Evolutionary conservation across 92 coral and sea anemone genomes (phyloP), one percentile per base, ranked within the genome.

Genomic region (Parazoanthus darwini): DNA sequence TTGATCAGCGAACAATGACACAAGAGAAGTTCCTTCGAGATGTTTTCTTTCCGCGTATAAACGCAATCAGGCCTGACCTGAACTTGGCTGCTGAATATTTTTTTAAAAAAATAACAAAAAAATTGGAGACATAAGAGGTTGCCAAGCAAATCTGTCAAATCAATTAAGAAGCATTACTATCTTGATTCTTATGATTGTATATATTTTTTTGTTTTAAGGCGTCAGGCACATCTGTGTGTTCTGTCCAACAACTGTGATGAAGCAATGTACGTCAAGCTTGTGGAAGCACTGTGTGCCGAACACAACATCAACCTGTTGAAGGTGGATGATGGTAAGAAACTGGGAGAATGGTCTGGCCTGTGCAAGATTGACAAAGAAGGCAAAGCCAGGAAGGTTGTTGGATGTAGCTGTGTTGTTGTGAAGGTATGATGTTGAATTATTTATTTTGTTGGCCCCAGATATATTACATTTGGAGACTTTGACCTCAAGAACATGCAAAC

Each of bases 361-460:
- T 97, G 99, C 91, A 97, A 97, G 94, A 97, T 97, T 63, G 99
- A 97, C 92, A 97, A 97, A 85, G 99, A 97, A 88, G 99, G 99
- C 35, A 97, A 97, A 83, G 99, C 99, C 75, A 95, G 99, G 83
- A 97, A 97, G 48, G 99, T 97, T 70, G 99, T 97, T 65, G 96
- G 98, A 73, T 97, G 99, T 89, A 97, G 99, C 86, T 97, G 99
- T 95, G 98, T 97, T 58, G 99, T 91, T 44, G 97, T 97, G 65
- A 95, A 92, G 94, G 99, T 97, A 86, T 88, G 86, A 76, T 71
- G 33, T 5, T 20, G 14, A 54, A 8, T 1, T 88, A 14, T 37
- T 44, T 43, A 70, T 72, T 22, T 25, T 44, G 29, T 20, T 0
- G 59, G 8, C 59, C 59, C 59, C 59, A 54, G 59, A 11, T 54